Evolutionary conservation across 2,113 vertebrate genomes (phyloP), one percentile per base, ranked within the genome.

Genomic region (Centropus bengalensis): DNA sequence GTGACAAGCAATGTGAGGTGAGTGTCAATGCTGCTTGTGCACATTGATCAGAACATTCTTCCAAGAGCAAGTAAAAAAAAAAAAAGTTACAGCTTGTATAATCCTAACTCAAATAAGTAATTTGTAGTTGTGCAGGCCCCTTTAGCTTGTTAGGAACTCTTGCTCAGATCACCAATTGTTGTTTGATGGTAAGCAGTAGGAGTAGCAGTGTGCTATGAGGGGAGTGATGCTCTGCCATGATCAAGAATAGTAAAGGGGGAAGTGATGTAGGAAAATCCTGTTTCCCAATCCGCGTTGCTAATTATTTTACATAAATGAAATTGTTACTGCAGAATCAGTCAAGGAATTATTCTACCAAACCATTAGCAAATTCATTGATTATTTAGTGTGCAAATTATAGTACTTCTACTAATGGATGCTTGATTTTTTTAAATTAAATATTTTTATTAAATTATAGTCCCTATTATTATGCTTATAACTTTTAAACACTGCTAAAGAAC

Each of bases 1-100:
- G 11, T 59, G 21, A 5, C 1, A 0, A 5, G 27, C 18, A 3
- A 3, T 15, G 14, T 16, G 23, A 69, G 27, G 6, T 33, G 23
- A 8, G 21, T 6, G 14, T 14, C 3, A 3, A 23, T 5, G 16
- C 8, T n/a, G 5, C 9, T 80, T 36, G 36, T 36, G 36, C 36
- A 36, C 36, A 36, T 36, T 36, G 36, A 36, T 36, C 36, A 36
- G 36, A 36, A 7, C 36, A 36, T 36, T 36, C 36, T 36, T 36
- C 36, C 36, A 7, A 36, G 10, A 63, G 4, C 32, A 52, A 55
- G 10, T 27, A 8, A 67, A 67, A 45, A 33, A 36, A 36, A 59
- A 40, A 47, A 4, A 23, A 38, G 2, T 42, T 78, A 9, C 26
- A 14, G 9, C 3, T 42, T 58, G 15, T 5, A 33, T 20, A 73